Evolutionary conservation across 2,888 invertebrate species (phyloP).

Genomic region (Dicranocentrus wangi): DNA sequence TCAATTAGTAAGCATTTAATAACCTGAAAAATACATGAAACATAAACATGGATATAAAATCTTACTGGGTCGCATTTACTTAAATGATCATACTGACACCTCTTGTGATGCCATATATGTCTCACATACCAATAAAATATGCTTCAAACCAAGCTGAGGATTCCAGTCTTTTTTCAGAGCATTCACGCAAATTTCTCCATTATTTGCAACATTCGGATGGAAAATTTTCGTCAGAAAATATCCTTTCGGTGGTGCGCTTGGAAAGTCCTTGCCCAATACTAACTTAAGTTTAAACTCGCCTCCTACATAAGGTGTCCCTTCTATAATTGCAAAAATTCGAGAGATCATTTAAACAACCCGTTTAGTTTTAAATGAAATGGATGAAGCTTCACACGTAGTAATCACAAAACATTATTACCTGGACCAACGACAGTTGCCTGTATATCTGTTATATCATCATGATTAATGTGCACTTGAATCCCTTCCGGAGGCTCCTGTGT

Average conservation of each 20-base stretch:
- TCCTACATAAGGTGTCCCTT: conserved; percentile 92
- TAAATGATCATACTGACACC: not conserved
- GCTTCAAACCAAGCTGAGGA: conserved; percentile 94
- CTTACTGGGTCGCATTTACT: not conserved
- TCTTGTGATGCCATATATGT: not conserved
- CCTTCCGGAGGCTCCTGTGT: conserved; percentile 90
- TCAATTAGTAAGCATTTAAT: conserved; percentile 96
- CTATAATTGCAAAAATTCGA: conserved; percentile 76
- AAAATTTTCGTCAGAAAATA: conserved; percentile 95
- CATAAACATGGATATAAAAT: too few relatives aligned
- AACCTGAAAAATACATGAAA: conserved; percentile 78
- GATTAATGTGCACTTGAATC: conserved; percentile 90
- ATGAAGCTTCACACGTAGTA: not conserved
- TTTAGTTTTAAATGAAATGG: not conserved
- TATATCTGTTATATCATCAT: conserved; percentile 94
- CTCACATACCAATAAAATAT: conserved; percentile 85
- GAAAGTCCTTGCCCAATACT: conserved; percentile 93
- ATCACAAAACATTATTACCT: conserved; percentile 77
- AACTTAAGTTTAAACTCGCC: conserved; percentile 93
- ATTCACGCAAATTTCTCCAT: conserved; percentile 97
- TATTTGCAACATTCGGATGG: conserved; percentile 95
- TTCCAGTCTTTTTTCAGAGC: conserved; percentile 98
- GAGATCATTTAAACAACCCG: too few relatives aligned
- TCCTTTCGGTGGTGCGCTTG: conserved; percentile 92
- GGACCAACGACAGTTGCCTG: conserved; percentile 94